These are phyloP conservation scores for Chelonus insularis DNA, from an alignment of 1,140 invertebrate genomes.

Conservation along the genomic window DNA sequence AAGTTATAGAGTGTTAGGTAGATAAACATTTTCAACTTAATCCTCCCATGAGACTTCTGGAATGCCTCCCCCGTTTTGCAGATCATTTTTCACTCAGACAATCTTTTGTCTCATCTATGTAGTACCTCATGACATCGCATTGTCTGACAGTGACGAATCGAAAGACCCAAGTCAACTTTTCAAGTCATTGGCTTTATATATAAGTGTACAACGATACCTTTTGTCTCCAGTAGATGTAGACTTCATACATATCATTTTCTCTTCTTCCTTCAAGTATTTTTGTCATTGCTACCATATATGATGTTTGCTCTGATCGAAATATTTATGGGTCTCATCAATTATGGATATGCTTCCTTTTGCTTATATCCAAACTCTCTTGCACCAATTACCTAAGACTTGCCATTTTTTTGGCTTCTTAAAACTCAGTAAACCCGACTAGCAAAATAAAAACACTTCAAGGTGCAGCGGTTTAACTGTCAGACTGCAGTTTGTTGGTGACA, in stretches of 20 bases:
- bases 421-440: neutral
- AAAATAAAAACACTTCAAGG: constrained; percentile 11
- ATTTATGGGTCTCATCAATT: constrained; percentile 8
- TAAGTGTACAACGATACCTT: neutral
- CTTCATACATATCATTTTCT: neutral
- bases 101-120: constrained; percentile 46
- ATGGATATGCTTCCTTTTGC: neutral
- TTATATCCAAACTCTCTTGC: neutral
- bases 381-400: neutral
- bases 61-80: constrained; percentile 40
- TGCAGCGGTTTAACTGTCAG: neutral
- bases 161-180: constrained; percentile 43
- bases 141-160: constrained; percentile 51
- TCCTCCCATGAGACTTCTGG: constrained; percentile 5
- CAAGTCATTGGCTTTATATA: constrained; percentile 38
- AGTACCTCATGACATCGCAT: constrained; percentile 43
- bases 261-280: neutral
- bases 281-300: constrained; percentile 4
- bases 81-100: constrained; percentile 48
- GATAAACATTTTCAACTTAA: neutral
- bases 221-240: neutral
- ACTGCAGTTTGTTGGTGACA: constrained; percentile 20
- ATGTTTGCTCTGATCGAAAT: constrained; percentile 3
- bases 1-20: neutral
- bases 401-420: neutral